Conservation (phyloP, 2,888 invertebrate species). For the Drosophila buzzatii region DNA sequence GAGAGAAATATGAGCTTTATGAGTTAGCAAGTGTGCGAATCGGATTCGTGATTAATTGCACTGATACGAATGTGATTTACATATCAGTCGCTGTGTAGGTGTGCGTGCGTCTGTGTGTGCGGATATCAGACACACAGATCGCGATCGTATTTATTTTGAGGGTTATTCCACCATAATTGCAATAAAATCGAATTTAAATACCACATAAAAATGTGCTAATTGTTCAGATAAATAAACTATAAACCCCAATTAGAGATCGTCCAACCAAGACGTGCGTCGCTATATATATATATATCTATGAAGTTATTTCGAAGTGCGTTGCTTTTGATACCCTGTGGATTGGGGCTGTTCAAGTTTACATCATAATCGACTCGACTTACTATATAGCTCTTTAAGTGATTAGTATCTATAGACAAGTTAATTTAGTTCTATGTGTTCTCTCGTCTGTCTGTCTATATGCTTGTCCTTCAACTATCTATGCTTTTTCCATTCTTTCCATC, state of each 20-base stretch:
- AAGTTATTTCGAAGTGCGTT: neutral
- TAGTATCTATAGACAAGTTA: neutral
- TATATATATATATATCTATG: slow-evolving; percentile 13
- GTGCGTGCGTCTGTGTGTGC: neutral
- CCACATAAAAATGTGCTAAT: slow-evolving; percentile 78
- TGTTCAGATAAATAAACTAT: slow-evolving; percentile 71
- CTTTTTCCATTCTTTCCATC: neutral
- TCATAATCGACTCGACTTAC: neutral
- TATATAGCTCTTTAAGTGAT: neutral
- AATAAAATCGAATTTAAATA: slow-evolving; percentile 75
- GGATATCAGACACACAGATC: slow-evolving; percentile 24
- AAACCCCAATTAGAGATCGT: slow-evolving; percentile 78
- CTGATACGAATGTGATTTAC: slow-evolving; percentile 47
- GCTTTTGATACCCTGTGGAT: neutral
- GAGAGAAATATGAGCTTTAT: slow-evolving; percentile 66
- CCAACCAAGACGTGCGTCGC: slow-evolving; percentile 66
- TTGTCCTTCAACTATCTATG: neutral
- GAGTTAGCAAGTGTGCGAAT: slow-evolving; percentile 65
- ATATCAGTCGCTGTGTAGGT: neutral
- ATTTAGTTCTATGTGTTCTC: neutral
- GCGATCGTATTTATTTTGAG: slow-evolving; percentile 51
- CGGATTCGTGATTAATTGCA: slow-evolving; percentile 59
- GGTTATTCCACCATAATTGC: slow-evolving; percentile 69
- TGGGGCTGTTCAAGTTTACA: neutral
- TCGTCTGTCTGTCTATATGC: neutral